Evolutionary conservation across 2,113 vertebrate species (phyloP).

Genomic region (Egretta garzetta): DNA sequence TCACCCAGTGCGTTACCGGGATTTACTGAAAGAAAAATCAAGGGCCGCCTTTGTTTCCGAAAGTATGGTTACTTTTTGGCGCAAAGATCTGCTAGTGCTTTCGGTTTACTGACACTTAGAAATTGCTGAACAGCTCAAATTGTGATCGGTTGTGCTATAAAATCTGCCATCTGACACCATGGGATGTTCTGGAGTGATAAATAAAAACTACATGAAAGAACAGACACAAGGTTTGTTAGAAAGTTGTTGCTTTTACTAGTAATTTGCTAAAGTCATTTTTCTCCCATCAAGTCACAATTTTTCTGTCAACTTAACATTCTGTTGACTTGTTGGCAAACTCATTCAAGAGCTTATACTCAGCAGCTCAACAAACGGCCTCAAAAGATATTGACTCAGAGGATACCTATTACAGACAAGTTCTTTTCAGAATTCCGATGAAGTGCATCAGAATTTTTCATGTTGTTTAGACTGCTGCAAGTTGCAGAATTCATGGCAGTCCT

Average conservation of each 20-base stretch:
- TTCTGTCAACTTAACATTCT: not conserved
- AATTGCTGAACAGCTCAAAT: not conserved
- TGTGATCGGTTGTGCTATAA: not conserved
- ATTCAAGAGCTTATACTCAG: not conserved
- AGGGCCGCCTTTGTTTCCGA: not conserved
- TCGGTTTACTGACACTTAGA: not conserved
- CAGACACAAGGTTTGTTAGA: not conserved
- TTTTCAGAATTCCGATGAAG: not conserved
- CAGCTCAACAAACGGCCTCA: not conserved
- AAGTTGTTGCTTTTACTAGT: not conserved
- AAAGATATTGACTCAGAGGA: not conserved
- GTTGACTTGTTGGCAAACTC: not conserved
- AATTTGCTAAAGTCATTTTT: not conserved
- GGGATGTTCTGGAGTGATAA: not conserved
- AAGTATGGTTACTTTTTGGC: not conserved
- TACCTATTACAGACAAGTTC: not conserved
- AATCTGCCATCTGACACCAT: not conserved
- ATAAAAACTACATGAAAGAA: not conserved
- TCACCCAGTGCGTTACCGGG: not conserved
- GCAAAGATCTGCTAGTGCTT: not conserved
- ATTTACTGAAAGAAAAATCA: not conserved
- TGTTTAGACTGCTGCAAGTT: not conserved
- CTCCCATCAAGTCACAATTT: not conserved
- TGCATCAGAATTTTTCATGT: not conserved
- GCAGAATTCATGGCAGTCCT: not conserved